phyloP scores from a whole-genome alignment of 1,140 invertebrate genomes.

The Metopolophium dirhodum region DNA sequence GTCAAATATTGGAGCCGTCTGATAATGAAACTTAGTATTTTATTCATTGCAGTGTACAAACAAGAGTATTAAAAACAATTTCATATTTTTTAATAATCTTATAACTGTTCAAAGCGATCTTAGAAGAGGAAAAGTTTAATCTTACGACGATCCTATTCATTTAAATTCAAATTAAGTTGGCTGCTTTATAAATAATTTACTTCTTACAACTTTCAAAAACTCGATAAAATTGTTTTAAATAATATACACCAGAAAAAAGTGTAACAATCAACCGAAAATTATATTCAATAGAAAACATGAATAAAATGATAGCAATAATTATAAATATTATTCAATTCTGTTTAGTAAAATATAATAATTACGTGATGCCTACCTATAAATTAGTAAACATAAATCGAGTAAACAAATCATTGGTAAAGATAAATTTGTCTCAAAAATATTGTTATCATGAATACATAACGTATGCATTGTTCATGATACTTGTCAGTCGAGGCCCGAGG shows the following conservation, averaged over 20 bases:
- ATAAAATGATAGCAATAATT: background rate
- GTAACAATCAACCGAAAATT: background rate
- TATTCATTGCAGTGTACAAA: background rate
- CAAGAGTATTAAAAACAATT: background rate
- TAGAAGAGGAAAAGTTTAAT: background rate
- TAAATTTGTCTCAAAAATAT: background rate
- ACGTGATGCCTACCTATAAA: too few relatives aligned
- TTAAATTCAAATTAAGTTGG: background rate
- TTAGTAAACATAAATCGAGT: background rate
- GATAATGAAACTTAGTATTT: background rate
- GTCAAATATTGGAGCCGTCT: background rate
- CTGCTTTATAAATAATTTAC: background rate
- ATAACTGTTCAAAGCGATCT: background rate
- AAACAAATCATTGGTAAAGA: background rate
- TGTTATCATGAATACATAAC: background rate
- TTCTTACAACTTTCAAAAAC: background rate
- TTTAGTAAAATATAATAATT: too few relatives aligned
- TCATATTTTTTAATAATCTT: background rate
- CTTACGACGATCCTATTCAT: background rate
- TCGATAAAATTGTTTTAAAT: background rate
- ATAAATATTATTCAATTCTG: background rate
- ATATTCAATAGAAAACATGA: background rate
- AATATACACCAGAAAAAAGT: background rate
- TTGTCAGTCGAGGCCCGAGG: background rate
- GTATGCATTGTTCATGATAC: background rate